phyloP scores from a whole-genome alignment of 2,797 vertebrate species.

The Adrianichthys oophorus region DNA sequence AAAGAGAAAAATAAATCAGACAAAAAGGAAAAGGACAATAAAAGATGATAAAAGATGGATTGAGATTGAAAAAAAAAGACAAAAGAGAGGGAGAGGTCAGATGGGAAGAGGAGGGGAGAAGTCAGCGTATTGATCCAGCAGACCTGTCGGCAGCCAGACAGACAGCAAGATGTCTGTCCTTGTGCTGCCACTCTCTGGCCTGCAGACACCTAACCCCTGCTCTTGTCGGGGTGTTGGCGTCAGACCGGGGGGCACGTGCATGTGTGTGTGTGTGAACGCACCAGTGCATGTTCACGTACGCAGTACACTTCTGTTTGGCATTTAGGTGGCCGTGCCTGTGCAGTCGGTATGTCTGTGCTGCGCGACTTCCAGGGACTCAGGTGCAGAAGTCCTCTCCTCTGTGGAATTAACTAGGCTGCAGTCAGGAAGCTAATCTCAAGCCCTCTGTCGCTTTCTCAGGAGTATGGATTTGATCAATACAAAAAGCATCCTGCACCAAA shows the following conservation, averaged over 20 bases:
- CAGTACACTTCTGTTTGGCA: conserved; percentile 23
- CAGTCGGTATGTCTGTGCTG: conserved; percentile 54
- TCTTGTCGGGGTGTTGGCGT: conserved; percentile 61
- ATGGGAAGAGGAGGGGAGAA: conserved; percentile 41
- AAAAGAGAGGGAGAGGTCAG: conserved; percentile 11
- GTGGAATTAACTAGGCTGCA: conserved; percentile 72
- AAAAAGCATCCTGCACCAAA: conserved; percentile 40
- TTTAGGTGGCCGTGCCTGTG: conserved; percentile 34
- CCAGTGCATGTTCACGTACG: conserved; percentile 8
- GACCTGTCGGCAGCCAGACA: conserved; percentile 85
- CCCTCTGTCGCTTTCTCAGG: conserved; percentile 66
- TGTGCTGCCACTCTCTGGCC: conserved; percentile 92
- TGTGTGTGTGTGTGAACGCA: conserved; percentile 15
- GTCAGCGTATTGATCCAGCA: conserved; percentile 85
- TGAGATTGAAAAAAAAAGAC: conserved; percentile 22
- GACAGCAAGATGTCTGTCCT: conserved; percentile 84
- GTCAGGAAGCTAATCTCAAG: conserved; percentile 75
- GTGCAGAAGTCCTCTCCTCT: conserved; percentile 64
- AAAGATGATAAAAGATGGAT: conserved; percentile 17
- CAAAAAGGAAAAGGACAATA: conserved; percentile 1
- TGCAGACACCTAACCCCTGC: conserved; percentile 84
- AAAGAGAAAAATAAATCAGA: neutral
- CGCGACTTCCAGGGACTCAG: conserved; percentile 67
- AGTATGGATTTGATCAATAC: conserved; percentile 73
- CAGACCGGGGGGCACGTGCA: conserved; percentile 48